phyloP scores from a whole-genome alignment of 2,797 vertebrate species.

The Myotis planiceps region DNA sequence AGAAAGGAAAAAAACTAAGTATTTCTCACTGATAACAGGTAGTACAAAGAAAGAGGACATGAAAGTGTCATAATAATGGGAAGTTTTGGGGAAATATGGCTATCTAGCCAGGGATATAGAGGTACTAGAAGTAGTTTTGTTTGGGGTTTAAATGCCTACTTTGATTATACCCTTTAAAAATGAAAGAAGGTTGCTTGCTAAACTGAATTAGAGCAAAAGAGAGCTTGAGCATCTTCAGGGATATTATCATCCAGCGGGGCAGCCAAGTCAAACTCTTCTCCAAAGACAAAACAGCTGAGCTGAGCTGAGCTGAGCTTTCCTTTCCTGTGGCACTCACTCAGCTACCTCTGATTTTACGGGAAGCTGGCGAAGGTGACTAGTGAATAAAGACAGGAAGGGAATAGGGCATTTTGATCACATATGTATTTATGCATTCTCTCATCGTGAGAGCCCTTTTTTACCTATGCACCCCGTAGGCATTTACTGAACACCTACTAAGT shows the following conservation, averaged over 20 bases:
- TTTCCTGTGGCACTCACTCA: background rate
- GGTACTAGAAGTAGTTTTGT: background rate
- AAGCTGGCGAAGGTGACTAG: background rate
- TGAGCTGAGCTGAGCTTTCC: background rate
- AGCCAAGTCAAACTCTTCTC: background rate
- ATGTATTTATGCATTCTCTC: background rate
- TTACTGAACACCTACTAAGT: background rate
- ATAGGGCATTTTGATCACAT: background rate
- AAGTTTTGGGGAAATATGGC: background rate
- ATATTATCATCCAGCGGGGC: background rate
- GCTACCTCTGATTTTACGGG: background rate
- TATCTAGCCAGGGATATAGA: background rate
- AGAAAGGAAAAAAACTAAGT: background rate
- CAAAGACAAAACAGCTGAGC: background rate
- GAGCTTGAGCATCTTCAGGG: background rate
- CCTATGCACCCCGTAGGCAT: background rate
- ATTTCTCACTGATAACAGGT: background rate
- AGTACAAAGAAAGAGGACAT: background rate
- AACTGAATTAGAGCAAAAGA: conserved; percentile 15
- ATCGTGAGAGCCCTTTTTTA: background rate
- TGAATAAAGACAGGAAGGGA: background rate
- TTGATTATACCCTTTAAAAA: background rate
- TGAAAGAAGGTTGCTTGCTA: background rate
- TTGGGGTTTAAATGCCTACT: background rate
- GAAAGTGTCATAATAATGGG: background rate